Conservation (phyloP, 2,888 invertebrate genomes). For the Muschampia plurimacula region DNA sequence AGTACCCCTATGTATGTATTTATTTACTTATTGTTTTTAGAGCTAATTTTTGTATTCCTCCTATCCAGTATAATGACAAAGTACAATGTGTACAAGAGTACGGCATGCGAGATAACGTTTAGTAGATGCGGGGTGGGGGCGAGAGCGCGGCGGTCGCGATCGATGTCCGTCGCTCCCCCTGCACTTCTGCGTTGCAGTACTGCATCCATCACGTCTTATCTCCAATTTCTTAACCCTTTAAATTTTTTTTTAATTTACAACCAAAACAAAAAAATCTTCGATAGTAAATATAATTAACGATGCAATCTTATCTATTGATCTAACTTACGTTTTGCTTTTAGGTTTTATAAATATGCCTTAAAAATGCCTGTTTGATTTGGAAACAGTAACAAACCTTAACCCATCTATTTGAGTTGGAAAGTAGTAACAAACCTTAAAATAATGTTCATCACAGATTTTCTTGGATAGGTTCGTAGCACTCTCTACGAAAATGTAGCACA, state of each 20-base stretch:
- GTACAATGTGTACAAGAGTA: conserved; percentile 32
- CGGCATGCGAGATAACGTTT: conserved; percentile 65
- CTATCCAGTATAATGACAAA: conserved; percentile 21
- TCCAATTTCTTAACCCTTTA: conserved; percentile 20
- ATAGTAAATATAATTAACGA: neutral
- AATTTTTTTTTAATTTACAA: neutral
- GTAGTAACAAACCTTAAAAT: no score
- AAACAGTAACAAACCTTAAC: no score
- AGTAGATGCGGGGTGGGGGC: conserved; percentile 52
- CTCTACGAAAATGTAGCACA: conserved; percentile 30
- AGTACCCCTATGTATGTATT: no score
- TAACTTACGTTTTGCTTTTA: no score
- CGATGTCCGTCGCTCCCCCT: conserved; percentile 74
- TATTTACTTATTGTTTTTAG: neutral
- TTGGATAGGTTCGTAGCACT: conserved; percentile 17
- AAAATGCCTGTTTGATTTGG: no score
- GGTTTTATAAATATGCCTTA: no score
- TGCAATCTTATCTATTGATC: no score
- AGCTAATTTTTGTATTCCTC: conserved; percentile 20
- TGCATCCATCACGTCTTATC: conserved; percentile 59
- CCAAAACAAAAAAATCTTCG: neutral
- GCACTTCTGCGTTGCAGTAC: conserved; percentile 68
- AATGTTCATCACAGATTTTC: neutral
- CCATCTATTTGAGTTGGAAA: no score
- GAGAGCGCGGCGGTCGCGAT: conserved; percentile 55